Evolutionary conservation across 2,888 invertebrate species (phyloP), one percentile per base, ranked within the genome.

Genomic region (Octonoba sinensis): DNA sequence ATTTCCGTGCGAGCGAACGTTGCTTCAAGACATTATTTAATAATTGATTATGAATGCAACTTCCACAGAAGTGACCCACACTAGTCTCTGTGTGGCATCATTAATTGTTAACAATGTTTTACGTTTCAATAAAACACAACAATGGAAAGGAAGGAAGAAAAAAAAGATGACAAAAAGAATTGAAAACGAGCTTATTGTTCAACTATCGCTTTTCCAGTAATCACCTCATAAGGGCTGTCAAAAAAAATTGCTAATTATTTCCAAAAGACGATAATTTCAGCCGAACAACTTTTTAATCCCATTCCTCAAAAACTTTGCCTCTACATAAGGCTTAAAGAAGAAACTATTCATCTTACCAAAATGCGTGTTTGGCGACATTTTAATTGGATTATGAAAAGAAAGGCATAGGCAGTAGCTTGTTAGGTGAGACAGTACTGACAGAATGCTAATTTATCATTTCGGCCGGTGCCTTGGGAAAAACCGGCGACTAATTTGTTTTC

Each of bases 311-410:
- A 79, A 79, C 67, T 79, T 70, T 69, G 62, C 67, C 79, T 47
- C 54, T 44, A 22, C 36, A 20, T 46, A 47, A 59, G 70, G 77
- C 66, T 62, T 81, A 81, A 75, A 74, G 81, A 82, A 75, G 74
- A 82, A 70, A 70, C 81, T 70, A 82, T 74, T 74, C 81, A 82
- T 82, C 81, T 74, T 82, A 36, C 72, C 47, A 62, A 62, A 81
- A 65, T 70, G 57, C 74, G 64, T 82, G 81, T 75, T 74, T 74
- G 81, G 62, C 69, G 81, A 75, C 81, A 73, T 74, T 82, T 82
- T 82, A 82, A 82, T 82, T 82, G 81, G 81, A 82, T 82, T 82
- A 82, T 69, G 70, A 74, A 74, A 75, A 75, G 74, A 75, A 79
- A 67, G 59, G 59, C 65, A 56, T 57, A 51, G 49, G 67, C 72